A percentile compares a stretch with the other conserved stretches of the same genome.
These are phyloP conservation scores for Hemiscyllium ocellatum DNA, from an alignment of 2,113 vertebrate genomes.

Conservation along the genomic window DNA sequence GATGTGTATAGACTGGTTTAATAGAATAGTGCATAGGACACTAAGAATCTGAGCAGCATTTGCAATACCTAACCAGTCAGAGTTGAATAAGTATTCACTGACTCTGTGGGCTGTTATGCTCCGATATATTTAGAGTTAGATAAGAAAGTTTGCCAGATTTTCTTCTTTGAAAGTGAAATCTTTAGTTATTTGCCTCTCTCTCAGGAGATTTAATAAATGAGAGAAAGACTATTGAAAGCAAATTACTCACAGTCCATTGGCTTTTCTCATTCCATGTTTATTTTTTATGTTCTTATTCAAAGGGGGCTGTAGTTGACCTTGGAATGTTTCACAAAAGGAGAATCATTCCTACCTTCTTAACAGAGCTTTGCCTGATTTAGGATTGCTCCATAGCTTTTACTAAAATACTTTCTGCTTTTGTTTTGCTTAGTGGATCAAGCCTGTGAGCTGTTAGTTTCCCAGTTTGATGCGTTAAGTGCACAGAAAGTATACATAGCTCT, in stretches of 20 bases:
- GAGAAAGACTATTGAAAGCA: neutral
- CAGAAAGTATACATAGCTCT: neutral
- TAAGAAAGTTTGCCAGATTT: neutral
- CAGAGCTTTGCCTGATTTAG: neutral
- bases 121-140: neutral
- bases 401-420: neutral
- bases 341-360: neutral
- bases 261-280: neutral
- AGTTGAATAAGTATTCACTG: neutral
- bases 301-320: neutral
- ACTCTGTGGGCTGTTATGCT: neutral
- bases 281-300: neutral
- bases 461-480: neutral
- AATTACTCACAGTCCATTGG: slow-evolving; percentile 6
- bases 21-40: neutral
- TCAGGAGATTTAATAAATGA: slow-evolving; percentile 21
- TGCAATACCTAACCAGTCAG: neutral
- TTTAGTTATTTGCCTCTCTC: slow-evolving; percentile 6
- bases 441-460: neutral
- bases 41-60: neutral
- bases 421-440: neutral
- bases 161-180: neutral
- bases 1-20: neutral
- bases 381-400: neutral
- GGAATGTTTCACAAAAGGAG: neutral